Percentiles rank a stretch among this genome's conserved stretches.
Conservation (phyloP, 2,113 vertebrate genomes). For the Ceuthmochares aereus region DNA sequence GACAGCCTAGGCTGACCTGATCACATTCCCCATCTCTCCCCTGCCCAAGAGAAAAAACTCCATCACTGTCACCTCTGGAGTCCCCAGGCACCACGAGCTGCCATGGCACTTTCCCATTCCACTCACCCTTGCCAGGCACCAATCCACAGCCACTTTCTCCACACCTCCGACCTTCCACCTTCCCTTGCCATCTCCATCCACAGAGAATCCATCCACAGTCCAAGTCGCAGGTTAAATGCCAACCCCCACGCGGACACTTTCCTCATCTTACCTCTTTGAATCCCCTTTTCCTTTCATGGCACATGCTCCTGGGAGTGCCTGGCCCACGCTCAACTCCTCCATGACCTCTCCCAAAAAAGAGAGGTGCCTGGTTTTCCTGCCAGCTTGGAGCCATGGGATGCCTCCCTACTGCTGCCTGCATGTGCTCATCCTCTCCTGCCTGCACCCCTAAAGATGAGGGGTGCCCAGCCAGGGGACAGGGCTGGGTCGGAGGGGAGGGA, state of each 20-base stretch:
- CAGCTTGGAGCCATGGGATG: neutral
- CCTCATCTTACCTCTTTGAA: neutral
- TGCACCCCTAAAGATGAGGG: neutral
- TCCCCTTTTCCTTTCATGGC: neutral
- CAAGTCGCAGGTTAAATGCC: neutral
- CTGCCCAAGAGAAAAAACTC: neutral
- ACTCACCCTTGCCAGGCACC: neutral
- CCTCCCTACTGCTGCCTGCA: neutral
- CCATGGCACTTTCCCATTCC: neutral
- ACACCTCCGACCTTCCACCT: neutral
- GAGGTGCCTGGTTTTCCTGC: neutral
- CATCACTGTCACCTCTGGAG: neutral
- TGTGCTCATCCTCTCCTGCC: neutral
- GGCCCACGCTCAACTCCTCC: neutral
- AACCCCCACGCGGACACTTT: neutral
- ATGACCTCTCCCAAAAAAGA: neutral
- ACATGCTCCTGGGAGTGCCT: neutral
- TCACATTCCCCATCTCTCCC: rapidly evolving
- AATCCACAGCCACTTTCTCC: neutral
- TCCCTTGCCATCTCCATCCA: neutral
- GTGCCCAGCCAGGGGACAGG: rapidly evolving
- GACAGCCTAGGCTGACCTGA: neutral
- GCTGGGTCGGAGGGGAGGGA: neutral
- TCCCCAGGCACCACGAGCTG: neutral
- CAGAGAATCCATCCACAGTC: neutral